Evolutionary conservation across 2,797 vertebrate genomes (phyloP), one percentile per base, ranked within the genome.

Genomic region (Centropyge bicolor): DNA sequence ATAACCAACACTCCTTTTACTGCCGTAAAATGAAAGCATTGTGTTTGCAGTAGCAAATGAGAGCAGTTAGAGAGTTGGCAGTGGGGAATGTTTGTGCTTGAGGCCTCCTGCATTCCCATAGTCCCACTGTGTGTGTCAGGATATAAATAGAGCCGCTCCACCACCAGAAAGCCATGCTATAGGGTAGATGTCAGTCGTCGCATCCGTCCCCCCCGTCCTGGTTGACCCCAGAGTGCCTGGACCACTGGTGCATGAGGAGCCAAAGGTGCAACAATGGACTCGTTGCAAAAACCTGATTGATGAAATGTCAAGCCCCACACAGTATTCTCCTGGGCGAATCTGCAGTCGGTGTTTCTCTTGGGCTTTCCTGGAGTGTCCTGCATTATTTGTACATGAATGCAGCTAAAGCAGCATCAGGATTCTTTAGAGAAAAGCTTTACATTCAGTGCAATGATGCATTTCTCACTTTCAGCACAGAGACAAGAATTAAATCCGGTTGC

Each of bases 61-160:
- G 66, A 74, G 74, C 76, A 74, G 87, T 82, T 81, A 80, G 35
- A 84, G 76, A 80, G 76, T 56, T 74, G 67, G 81, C 70, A 62
- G 70, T 64, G 74, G 86, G 76, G 69, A 87, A 75, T 87, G 76
- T 87, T 91, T 89, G 63, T 81, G 91, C 92, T 88, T 35, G 74
- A 89, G 92, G 92, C 88, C 81, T 86, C 80, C 79, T 86, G 80
- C 78, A 40, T 91, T 89, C 86, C 85, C 88, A 79, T 60, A 80
- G 86, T 89, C 84, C 84, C 88, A 83, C 54, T 88, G 82, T 90
- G 85, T 85, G 71, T 80, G 55, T 64, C 74, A 65, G 83, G 88
- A 84, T 94, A 91, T 90, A 93, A 92, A 94, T 91, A 94, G 90
- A 90, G 69, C 75, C 70, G 82, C 85, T 79, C 86, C 71, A 80